A percentile compares a stretch with the other conserved stretches of the same genome.
phyloP scores from a whole-genome alignment of 2,113 vertebrate genomes.

The Triplophysa siluroides region DNA sequence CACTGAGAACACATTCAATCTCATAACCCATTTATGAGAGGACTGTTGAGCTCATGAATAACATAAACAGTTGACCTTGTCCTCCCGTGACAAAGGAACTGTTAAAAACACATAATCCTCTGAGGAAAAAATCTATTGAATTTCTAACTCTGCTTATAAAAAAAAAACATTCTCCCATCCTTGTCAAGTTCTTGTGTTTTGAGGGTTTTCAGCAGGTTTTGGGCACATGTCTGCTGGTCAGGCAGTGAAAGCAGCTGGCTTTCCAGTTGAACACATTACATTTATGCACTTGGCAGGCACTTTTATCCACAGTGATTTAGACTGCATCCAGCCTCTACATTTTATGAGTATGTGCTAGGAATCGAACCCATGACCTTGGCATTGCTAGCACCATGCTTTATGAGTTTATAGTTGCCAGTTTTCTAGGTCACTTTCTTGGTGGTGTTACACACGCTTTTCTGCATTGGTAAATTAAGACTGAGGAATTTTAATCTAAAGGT shows the following conservation, averaged over 20 bases:
- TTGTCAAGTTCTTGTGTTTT: too few relatives aligned
- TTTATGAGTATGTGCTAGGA: too few relatives aligned
- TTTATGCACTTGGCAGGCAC: too few relatives aligned
- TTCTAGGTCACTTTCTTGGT: background rate
- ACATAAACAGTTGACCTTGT: slow-evolving; percentile 26
- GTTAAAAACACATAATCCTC: slow-evolving; percentile 5
- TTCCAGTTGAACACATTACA: too few relatives aligned
- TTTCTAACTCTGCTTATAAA: background rate
- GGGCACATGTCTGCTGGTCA: slow-evolving; percentile 6
- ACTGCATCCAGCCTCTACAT: too few relatives aligned
- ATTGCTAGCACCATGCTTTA: too few relatives aligned
- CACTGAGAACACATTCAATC: background rate
- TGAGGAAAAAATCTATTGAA: background rate
- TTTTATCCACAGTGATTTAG: too few relatives aligned
- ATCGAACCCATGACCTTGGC: too few relatives aligned
- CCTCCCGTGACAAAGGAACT: slow-evolving; percentile 28
- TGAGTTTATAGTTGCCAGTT: background rate
- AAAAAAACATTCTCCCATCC: background rate
- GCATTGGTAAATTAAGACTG: background rate
- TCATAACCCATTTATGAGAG: background rate
- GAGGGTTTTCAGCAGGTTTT: too few relatives aligned
- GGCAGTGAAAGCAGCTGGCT: background rate
- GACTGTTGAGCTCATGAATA: slow-evolving; percentile 30
- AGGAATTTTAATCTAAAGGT: background rate
- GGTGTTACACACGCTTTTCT: background rate